phyloP scores from a whole-genome alignment of 1,140 invertebrate species.

The Calliopsis andreniformis region DNA sequence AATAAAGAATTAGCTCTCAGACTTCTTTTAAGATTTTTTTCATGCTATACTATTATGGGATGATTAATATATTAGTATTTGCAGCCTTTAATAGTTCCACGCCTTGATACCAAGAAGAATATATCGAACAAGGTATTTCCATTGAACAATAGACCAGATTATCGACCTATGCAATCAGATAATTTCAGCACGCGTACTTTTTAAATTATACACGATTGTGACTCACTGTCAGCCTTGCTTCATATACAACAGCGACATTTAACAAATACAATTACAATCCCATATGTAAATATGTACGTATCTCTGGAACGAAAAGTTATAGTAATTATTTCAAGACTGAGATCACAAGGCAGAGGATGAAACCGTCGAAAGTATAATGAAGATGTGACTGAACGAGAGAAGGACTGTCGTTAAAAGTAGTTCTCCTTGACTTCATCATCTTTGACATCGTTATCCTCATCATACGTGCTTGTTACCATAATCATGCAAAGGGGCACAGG shows the following conservation, averaged over 20 bases:
- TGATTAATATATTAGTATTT: no score
- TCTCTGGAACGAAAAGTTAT: background rate
- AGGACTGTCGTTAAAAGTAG: constrained; percentile 62
- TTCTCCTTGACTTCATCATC: constrained; percentile 77
- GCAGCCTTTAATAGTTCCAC: background rate
- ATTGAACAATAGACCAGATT: constrained; percentile 4
- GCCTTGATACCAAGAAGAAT: background rate
- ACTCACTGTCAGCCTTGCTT: no score
- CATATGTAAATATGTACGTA: background rate
- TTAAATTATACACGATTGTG: background rate
- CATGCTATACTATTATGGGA: no score
- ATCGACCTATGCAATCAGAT: constrained; percentile 12
- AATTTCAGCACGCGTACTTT: background rate
- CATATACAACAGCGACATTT: background rate
- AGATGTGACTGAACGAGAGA: constrained; percentile 35
- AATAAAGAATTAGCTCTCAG: no score
- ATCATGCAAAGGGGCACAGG: constrained; percentile 46
- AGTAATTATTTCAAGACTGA: background rate
- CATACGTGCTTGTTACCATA: constrained; percentile 54
- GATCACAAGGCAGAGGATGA: background rate
- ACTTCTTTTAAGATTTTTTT: no score
- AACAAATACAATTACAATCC: background rate
- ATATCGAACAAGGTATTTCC: background rate
- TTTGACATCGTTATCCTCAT: constrained; percentile 56
- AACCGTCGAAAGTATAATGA: constrained; percentile 2